Evolutionary conservation across 2,113 vertebrate genomes (phyloP).

Genomic region (Anolis sagrei): DNA sequence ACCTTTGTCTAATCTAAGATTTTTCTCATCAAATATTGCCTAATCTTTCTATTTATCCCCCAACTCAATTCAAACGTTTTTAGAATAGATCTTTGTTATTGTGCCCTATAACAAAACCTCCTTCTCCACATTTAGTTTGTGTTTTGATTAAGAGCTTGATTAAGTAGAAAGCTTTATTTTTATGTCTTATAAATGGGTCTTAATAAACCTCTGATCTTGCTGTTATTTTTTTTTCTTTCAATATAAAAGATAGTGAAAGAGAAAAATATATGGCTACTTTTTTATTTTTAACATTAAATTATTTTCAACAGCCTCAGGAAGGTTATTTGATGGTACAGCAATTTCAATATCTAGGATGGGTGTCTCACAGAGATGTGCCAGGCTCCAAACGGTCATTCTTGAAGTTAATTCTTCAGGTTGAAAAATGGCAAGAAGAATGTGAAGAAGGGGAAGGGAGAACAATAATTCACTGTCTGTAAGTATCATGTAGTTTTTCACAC

Average conservation of each 20-base stretch:
- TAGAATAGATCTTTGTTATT: background rate
- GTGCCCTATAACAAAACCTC: too few relatives aligned
- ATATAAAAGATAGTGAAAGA: background rate
- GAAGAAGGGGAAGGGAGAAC: constrained; percentile 97
- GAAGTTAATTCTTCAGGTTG: constrained; percentile 96
- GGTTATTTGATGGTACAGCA: constrained; percentile 99
- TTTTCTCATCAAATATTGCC: background rate
- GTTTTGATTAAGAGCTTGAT: background rate
- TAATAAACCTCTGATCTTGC: background rate
- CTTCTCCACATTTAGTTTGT: background rate
- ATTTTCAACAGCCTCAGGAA: constrained; percentile 89
- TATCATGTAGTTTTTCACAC: constrained; percentile 42
- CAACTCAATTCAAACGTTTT: background rate
- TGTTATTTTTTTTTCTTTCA: background rate
- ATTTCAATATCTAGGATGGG: constrained; percentile 98
- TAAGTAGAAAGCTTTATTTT: background rate
- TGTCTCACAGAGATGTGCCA: constrained; percentile 93
- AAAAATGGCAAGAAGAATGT: constrained; percentile 98
- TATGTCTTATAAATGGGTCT: background rate
- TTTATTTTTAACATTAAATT: constrained; percentile 19
- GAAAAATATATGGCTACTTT: background rate
- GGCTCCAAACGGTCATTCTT: constrained; percentile 97
- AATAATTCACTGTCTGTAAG: constrained; percentile 97
- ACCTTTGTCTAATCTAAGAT: background rate
- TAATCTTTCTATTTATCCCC: background rate